Evolutionary conservation across 2,888 invertebrate species (phyloP), one percentile per base, ranked within the genome.

Genomic region (Chrysolina americana): DNA sequence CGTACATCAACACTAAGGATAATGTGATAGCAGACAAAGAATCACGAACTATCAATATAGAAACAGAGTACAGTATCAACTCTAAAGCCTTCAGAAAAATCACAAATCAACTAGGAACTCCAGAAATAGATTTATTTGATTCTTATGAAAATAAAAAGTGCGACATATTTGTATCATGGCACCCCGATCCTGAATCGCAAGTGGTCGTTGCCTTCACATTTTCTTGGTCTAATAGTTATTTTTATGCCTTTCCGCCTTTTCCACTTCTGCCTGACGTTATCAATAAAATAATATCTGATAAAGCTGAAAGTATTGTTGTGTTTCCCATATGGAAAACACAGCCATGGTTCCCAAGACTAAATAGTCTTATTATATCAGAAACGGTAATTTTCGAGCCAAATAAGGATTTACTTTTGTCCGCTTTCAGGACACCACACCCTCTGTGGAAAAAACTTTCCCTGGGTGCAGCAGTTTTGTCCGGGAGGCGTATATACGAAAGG

Each of bases 121-220:
- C 36, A 36, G 36, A 36, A 36, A 36, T 36, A 0, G 36, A 36
- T 8, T 36, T 76, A 15, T 74, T 74, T 62, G 76, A 74, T 3
- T 50, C 68, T 15, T 28, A 69, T 19, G 28, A 13, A 15, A 74
- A 74, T 47, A 59, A 44, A 21, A 76, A 71, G 41, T 74, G 74
- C 41, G 1, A 65, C 65, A 65, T 9, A 41, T 74, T 59, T 53
- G 53, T 71, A 23, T 74, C 74, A 10, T 76, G 74, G 76, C 15
- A 13, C n/a, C 19, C 28, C 0, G 68, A 73, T 28, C 62, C 64
- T n/a, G 47, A 62, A 15, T 36, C 36, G 8, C 36, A 36, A 36
- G 36, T 36, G 4, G 36, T 36, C 36, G 36, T 6, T 36, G 36
- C 36, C 8, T 36, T 36, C 36, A 36, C 36, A 36, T 36, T 36